Base-by-base conservation (phyloP, 2,113 vertebrate species). In the Herpailurus yagouaroundi region DNA sequence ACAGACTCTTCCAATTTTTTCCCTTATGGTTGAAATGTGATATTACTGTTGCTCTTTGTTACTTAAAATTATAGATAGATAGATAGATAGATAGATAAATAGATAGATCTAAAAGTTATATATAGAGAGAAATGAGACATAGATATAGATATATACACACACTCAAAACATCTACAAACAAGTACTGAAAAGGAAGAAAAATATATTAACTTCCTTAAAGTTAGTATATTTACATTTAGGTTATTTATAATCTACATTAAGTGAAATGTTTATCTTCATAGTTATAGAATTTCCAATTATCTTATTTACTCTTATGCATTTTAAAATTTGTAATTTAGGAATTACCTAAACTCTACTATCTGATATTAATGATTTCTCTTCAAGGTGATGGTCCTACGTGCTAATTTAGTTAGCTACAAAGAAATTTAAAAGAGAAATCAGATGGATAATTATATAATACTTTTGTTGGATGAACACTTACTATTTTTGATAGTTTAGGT, bases 391-490 rank as follows among this genome's bases (percentile, higher is more conserved):
- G 16, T 36, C 31, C 3, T 31, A 83, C 12, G 18, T 74, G 8
- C 52, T 87, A 76, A 76, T 94, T 68, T 92, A 92, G 21, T 82
- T 69, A 84, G 18, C 3, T 82, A 18, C 33, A 89, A 86, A 95
- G 66, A 95, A 94, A 81, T n/a, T 31, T 45, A 45, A 41, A 66
- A 66, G 95, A 33, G 52, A 96, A 96, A n/a, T 7, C 29, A 93
- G 25, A 68, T 76, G 14, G 21, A 83, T 96, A 74, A 93, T 80
- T 94, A 83, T 19, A 63, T 16, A 91, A 85, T n/a, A 91, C 14
- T 81, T 86, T 1, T 86, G 5, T 41, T 95, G 13, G n/a, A 76
- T 68, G 90, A 90, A 52, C 10, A 71, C 11, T 77, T 31, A 60
- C n/a, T 68, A 41, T 87, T 55, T 80, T 74, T 87, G 4, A 45